phyloP scores from a whole-genome alignment of 2,797 vertebrate genomes.

The Erpetoichthys calabaricus region DNA sequence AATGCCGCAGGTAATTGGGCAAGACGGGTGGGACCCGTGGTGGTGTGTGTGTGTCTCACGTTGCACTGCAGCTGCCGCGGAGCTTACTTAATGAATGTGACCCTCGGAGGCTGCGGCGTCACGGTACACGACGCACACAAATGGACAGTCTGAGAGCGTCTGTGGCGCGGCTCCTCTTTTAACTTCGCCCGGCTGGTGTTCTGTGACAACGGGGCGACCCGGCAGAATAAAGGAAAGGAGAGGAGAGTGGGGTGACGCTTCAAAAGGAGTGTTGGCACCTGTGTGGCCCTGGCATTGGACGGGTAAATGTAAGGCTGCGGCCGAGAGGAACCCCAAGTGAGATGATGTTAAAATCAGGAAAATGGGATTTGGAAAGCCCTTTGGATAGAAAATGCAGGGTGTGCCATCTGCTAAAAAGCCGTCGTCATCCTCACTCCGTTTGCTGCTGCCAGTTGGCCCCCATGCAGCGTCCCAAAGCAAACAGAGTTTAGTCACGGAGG shows the following conservation, averaged over 20 bases:
- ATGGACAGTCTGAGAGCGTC: slow-evolving; percentile 20
- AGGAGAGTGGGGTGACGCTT: neutral
- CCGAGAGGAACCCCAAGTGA: too few species aligned
- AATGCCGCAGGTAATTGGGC: slow-evolving; percentile 62
- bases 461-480: too few species aligned
- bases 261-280: neutral
- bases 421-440: neutral
- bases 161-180: slow-evolving; percentile 15
- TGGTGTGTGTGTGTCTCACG: slow-evolving; percentile 35
- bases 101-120: slow-evolving; percentile 45
- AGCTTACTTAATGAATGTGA: slow-evolving; percentile 53
- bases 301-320: too few species aligned
- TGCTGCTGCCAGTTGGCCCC: neutral
- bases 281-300: too few species aligned
- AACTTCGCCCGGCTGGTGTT: too few species aligned
- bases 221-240: neutral
- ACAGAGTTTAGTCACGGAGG: neutral
- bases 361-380: too few species aligned
- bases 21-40: slow-evolving; percentile 39
- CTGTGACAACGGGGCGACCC: too few species aligned
- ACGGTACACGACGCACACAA: slow-evolving; percentile 24
- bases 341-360: too few species aligned
- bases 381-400: too few species aligned
- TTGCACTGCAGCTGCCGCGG: slow-evolving; percentile 59
- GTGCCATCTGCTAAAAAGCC: neutral